Percentiles rank a stretch among this genome's conserved stretches.
These are phyloP conservation scores for Lagopus leucura DNA, from an alignment of 2,113 vertebrate genomes.

Conservation along the genomic window DNA sequence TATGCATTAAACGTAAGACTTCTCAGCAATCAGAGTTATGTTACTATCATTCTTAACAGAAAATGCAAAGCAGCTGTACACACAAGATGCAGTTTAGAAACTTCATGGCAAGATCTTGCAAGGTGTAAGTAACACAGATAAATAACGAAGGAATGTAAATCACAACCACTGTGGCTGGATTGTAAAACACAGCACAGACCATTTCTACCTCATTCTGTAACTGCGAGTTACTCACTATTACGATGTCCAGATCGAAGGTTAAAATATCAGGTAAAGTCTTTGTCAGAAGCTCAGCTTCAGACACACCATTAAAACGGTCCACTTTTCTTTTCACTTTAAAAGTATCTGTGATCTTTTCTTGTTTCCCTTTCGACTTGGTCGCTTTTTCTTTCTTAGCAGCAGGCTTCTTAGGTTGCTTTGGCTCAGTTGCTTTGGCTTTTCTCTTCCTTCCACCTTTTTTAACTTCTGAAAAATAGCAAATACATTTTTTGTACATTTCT, in stretches of 20 bases:
- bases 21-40: neutral
- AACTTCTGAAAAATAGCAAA: constrained; percentile 76
- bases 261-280: constrained; percentile 97
- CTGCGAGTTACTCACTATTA: constrained; percentile 87
- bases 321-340: constrained; percentile 98
- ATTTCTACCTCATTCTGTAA: neutral
- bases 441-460: constrained; percentile 84
- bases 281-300: constrained; percentile 95
- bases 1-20: neutral
- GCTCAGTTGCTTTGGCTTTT: constrained; percentile 80
- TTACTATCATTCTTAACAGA: neutral
- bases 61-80: constrained; percentile 13
- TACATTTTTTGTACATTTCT: neutral
- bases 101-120: constrained; percentile 29
- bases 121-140: neutral
- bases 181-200: neutral
- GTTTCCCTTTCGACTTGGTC: constrained; percentile 86
- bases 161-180: neutral
- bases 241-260: constrained; percentile 94
- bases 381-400: constrained; percentile 71
- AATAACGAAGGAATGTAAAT: neutral
- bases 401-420: constrained; percentile 76
- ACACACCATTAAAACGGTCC: constrained; percentile 95
- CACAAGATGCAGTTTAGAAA: neutral
- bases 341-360: constrained; percentile 96